phyloP scores from a whole-genome alignment of 2,888 invertebrate species.

The Ormyrus labotus region DNA sequence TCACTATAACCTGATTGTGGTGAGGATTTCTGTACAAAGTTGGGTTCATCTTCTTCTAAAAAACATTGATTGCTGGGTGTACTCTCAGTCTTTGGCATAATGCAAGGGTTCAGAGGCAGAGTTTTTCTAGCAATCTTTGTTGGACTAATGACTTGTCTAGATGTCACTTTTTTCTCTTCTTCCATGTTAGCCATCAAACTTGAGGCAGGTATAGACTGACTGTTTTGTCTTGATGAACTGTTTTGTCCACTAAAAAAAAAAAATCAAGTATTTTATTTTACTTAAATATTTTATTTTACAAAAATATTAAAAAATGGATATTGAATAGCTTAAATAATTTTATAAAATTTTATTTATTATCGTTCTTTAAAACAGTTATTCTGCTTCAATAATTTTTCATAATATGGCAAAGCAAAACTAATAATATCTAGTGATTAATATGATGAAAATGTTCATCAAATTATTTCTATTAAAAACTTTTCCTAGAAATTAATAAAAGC shows the following conservation, averaged over 20 bases:
- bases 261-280: conserved; percentile 8
- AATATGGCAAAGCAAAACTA: too few species aligned
- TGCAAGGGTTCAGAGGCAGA: conserved; percentile 35
- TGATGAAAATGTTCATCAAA: too few species aligned
- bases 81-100: conserved; percentile 29
- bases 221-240: conserved; percentile 18
- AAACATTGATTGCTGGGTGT: conserved; percentile 39
- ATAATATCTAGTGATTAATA: too few species aligned
- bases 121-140: conserved; percentile 53
- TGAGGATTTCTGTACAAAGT: conserved; percentile 31
- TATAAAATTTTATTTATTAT: too few species aligned
- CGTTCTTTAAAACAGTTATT: too few species aligned
- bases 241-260: conserved; percentile 44
- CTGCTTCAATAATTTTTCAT: too few species aligned
- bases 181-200: conserved; percentile 14
- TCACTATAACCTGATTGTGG: conserved; percentile 49
- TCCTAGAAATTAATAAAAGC: too few species aligned
- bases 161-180: neutral
- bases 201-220: conserved; percentile 28
- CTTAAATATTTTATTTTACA: neutral
- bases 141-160: conserved; percentile 23
- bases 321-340: too few species aligned
- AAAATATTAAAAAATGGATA: neutral
- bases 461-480: too few species aligned
- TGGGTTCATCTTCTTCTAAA: conserved; percentile 39